Evolutionary conservation across 1,140 invertebrate species (phyloP).

Genomic region (Heliothis virescens): DNA sequence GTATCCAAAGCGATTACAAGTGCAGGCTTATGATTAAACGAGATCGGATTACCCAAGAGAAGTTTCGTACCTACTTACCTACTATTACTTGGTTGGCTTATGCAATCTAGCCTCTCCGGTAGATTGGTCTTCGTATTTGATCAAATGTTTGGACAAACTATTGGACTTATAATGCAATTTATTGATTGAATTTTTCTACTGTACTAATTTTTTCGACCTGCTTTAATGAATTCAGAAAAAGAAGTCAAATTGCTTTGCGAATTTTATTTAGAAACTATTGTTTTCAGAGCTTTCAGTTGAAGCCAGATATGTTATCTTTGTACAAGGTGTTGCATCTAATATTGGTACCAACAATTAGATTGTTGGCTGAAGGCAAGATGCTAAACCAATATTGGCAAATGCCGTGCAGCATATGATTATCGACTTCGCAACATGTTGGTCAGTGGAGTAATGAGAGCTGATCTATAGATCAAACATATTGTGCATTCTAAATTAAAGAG

Average conservation of each 20-base stretch:
- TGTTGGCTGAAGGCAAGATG: conserved; percentile 29
- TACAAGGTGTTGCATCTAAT: neutral
- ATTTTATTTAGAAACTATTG: neutral
- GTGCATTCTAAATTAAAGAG: conserved; percentile 16
- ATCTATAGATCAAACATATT: conserved; percentile 57
- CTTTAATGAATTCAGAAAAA: no score
- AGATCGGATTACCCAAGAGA: conserved; percentile 55
- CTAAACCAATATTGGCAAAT: conserved; percentile 43
- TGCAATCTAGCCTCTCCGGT: conserved; percentile 47
- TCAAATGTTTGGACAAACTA: conserved; percentile 37
- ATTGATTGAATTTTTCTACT: neutral
- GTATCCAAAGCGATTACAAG: conserved; percentile 40
- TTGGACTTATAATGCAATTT: neutral
- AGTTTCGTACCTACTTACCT: conserved; percentile 50
- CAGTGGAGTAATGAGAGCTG: conserved; percentile 63
- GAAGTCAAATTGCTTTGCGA: neutral
- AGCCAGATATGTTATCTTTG: neutral
- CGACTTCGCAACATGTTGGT: conserved; percentile 64
- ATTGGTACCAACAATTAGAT: conserved; percentile 11
- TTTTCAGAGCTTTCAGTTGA: no score
- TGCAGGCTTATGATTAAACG: conserved; percentile 57
- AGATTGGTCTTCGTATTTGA: neutral
- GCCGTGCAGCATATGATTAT: conserved; percentile 61
- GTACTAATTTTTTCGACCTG: no score
- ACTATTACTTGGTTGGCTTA: conserved; percentile 54